Percentiles rank a stretch among this genome's conserved stretches.
Conservation (phyloP, 2,113 vertebrate species). For the Brachyhypopomus occidentalis region DNA sequence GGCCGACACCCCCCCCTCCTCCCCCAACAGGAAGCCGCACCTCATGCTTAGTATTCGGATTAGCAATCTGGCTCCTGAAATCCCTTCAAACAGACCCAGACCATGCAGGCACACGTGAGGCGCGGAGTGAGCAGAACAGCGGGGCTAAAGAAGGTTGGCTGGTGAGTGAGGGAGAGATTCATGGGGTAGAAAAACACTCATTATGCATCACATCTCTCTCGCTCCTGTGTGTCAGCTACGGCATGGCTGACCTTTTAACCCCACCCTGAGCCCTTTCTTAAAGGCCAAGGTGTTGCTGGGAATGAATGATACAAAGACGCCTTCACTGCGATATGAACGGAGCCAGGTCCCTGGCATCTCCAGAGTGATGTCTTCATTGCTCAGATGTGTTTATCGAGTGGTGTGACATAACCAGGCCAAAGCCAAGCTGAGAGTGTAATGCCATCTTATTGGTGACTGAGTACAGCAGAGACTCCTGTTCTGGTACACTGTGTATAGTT, state of each 20-base stretch:
- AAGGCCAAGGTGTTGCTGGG: slow-evolving; percentile 24
- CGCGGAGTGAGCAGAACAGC: slow-evolving; percentile 77
- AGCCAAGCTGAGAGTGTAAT: too few species aligned
- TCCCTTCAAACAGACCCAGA: slow-evolving; percentile 90
- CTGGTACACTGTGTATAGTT: too few species aligned
- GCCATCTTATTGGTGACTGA: too few species aligned
- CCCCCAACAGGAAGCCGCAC: slow-evolving; percentile 67
- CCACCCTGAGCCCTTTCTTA: slow-evolving; percentile 1
- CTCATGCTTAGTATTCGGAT: slow-evolving; percentile 98
- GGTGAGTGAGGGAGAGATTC: slow-evolving; percentile 21
- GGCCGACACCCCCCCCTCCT: slow-evolving; percentile 36
- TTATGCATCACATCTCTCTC: slow-evolving; percentile 5
- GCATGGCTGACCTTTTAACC: slow-evolving; percentile 31
- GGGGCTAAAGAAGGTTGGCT: slow-evolving; percentile 19
- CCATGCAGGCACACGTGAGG: slow-evolving; percentile 77
- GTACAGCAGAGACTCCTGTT: too few species aligned
- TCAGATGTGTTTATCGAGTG: too few species aligned
- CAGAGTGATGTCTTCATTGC: neutral
- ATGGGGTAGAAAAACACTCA: slow-evolving; percentile 58
- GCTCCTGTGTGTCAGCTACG: slow-evolving; percentile 4
- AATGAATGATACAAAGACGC: slow-evolving; percentile 8
- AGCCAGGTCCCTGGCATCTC: neutral
- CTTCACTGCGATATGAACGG: neutral
- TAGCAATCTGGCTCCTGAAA: slow-evolving; percentile 87
- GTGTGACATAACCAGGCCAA: too few species aligned